Base-by-base conservation (phyloP, 2,888 invertebrate species). In the Nomada ruficornis region DNA sequence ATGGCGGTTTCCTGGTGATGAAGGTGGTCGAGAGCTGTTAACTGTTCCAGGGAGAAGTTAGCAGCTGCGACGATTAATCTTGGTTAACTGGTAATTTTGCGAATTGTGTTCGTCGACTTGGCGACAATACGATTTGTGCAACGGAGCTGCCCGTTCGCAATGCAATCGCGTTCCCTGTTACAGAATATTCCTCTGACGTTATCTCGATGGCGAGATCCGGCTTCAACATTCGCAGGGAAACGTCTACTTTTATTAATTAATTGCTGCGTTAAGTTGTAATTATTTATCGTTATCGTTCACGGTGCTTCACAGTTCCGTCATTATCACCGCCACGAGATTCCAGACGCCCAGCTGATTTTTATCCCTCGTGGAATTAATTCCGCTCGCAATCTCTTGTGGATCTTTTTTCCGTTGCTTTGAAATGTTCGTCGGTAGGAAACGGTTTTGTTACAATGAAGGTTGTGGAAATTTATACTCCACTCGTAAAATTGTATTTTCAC, bases 201-300 rank as follows among this genome's bases (percentile, higher is more conserved):
- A 77, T 77, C 79, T 15, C 70, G 10, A 13, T 9, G 47, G 13
- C n/a, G 50, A 63, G 69, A 76, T 79, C 69, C 79, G 69, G 69
- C 64, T 69, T 52, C 52, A 52, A 55, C 50, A 9, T 50, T 50
- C 52, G 3, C 18, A 13, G 18, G 77, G 69, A 64, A 79, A 59
- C 77, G 64, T 65, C 78, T 52, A 69, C 63, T 57, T 70, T 65
- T 79, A 79, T 77, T 77, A 79, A 79, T 77, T 79, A 79, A 77
- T 50, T 60, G 44, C 64, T 59, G 77, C 77, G 59, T 79, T 77
- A 77, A 77, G 77, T 77, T 47, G 52, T 29, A 59, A 60, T 77
- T 77, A 79, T 36, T 77, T 64, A 29, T 15, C 57, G 55, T 42
- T 69, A 78, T 63, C 63, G 55, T 13, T 13, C 29, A 2, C 72